phyloP scores from a whole-genome alignment of 2,113 vertebrate genomes.

The Odontophorus gujanensis region DNA sequence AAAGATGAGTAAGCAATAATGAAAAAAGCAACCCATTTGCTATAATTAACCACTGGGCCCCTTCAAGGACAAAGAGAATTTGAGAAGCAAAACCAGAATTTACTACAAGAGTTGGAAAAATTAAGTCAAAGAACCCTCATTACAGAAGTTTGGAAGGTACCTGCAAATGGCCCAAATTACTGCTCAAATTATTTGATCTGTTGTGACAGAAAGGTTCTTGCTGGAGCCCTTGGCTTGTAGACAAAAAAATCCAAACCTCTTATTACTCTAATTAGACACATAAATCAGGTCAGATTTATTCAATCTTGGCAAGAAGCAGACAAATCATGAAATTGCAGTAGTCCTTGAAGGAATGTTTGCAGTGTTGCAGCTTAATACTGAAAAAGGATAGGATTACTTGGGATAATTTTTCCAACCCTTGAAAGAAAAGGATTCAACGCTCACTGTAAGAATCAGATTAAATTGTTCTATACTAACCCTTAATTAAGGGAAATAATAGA shows the following conservation, averaged over 20 bases:
- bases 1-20: neutral
- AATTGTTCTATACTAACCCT: neutral
- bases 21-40: neutral
- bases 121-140: neutral
- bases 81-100: neutral
- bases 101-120: neutral
- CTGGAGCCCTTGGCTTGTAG: neutral
- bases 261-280: slow-evolving; percentile 38
- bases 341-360: slow-evolving; percentile 13
- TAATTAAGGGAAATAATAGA: neutral
- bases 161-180: neutral
- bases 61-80: neutral
- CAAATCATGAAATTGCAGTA: slow-evolving; percentile 11
- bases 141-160: slow-evolving; percentile 7
- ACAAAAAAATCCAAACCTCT: neutral
- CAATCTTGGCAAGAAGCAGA: neutral
- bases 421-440: neutral
- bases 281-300: slow-evolving; percentile 50
- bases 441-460: neutral
- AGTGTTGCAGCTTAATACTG: neutral
- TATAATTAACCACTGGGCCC: neutral
- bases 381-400: neutral
- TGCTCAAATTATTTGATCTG: slow-evolving; percentile 19
- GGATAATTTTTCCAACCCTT: neutral
- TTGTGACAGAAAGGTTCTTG: slow-evolving; percentile 4